Evolutionary conservation across 2,797 vertebrate species (phyloP).

Genomic region (Danio choprae): DNA sequence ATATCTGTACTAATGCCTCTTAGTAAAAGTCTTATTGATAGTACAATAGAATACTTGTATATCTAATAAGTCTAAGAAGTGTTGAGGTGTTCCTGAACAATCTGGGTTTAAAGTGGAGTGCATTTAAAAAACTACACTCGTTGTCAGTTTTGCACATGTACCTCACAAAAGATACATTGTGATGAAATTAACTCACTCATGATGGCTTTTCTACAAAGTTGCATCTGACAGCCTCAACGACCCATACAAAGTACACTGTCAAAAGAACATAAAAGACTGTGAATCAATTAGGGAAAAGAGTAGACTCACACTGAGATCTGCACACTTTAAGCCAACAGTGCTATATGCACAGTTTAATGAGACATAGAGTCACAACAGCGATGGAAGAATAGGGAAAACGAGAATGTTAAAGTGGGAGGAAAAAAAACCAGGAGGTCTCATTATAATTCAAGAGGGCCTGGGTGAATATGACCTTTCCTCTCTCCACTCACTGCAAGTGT

Average conservation of each 20-base stretch:
- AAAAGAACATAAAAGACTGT: constrained; percentile 32
- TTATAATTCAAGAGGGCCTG: constrained; percentile 58
- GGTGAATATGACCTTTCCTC: constrained; percentile 59
- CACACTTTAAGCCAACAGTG: not conserved
- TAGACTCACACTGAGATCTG: constrained; percentile 9
- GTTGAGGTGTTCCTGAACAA: not conserved
- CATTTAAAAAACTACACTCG: not conserved
- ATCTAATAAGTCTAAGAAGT: not conserved
- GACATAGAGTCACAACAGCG: not conserved
- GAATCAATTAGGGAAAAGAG: constrained; percentile 45
- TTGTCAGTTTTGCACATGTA: not conserved
- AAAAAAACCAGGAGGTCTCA: constrained; percentile 42
- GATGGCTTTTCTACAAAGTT: constrained; percentile 1
- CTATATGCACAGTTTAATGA: constrained; percentile 47
- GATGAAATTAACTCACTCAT: not conserved
- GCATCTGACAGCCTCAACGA: not conserved
- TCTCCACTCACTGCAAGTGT: constrained; percentile 52
- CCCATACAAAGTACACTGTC: constrained; percentile 25
- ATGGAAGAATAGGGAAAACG: not conserved
- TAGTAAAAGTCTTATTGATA: not conserved
- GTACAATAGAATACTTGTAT: not conserved
- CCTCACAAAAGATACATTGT: constrained; percentile 1
- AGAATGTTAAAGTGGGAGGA: constrained; percentile 18
- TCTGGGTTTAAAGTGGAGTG: not conserved
- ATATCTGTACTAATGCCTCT: not conserved